A percentile compares a stretch with the other conserved stretches of the same genome.
Conservation (phyloP, 2,113 vertebrate genomes). For the Myiopsitta monachus region DNA sequence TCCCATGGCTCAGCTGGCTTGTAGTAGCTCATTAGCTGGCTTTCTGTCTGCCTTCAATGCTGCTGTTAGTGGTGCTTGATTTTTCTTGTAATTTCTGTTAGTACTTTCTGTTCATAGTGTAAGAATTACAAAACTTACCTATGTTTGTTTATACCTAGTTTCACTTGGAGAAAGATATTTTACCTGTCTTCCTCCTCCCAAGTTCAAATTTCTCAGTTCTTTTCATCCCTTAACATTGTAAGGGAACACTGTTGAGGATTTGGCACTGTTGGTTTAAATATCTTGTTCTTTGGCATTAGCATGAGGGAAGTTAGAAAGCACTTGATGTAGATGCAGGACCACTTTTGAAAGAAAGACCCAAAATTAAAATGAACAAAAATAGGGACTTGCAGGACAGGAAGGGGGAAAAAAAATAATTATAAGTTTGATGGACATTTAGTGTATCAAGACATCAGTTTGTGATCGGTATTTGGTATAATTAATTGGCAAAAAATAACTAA, state of each 20-base stretch:
- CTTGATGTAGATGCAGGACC: not conserved
- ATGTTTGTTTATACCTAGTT: rapidly evolving
- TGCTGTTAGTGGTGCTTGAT: not conserved
- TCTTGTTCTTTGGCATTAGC: not conserved
- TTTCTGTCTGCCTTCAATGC: not conserved
- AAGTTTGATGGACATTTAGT: not conserved
- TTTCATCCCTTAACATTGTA: not conserved
- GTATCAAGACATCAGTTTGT: not conserved
- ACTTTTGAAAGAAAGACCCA: not conserved
- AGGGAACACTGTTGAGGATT: not conserved
- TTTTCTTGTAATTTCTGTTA: not conserved
- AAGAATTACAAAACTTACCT: not conserved
- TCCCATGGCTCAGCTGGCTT: constrained; percentile 15
- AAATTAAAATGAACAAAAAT: not conserved
- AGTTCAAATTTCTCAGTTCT: not conserved
- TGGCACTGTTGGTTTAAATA: not conserved
- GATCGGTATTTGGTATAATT: not conserved
- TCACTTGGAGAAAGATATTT: not conserved
- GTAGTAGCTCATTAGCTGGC: not conserved
- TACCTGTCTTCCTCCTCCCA: not conserved
- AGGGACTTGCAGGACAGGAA: not conserved
- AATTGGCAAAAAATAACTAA: not conserved
- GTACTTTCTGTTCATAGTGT: not conserved
- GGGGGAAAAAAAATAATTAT: not conserved
- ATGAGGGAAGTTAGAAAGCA: not conserved